Conservation (phyloP, 1,140 invertebrate genomes). For the Apocrypta bakeri region DNA sequence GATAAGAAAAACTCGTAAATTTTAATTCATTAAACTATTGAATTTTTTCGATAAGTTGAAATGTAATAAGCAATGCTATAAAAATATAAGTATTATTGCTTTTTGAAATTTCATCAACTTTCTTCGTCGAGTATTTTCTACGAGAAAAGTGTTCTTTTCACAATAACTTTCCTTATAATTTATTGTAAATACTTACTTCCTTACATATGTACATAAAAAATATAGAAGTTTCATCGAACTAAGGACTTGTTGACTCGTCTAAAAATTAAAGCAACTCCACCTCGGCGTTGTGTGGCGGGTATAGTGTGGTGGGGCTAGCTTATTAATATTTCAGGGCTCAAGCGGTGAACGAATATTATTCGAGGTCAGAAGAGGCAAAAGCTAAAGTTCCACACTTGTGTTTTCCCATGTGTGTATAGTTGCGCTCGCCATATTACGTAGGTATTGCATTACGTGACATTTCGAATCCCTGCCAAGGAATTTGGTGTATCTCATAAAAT, state of each 20-base stretch:
- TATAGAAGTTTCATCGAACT: neutral
- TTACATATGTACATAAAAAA: neutral
- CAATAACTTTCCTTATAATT: neutral
- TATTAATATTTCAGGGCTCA: conserved; percentile 17
- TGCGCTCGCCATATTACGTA: neutral
- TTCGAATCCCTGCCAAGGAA: neutral
- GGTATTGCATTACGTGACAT: conserved; percentile 23
- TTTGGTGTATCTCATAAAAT: conserved; percentile 12
- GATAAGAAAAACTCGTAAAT: conserved; percentile 18
- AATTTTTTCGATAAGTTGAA: too few relatives aligned
- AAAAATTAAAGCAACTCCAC: conserved; percentile 40
- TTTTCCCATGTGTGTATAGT: neutral
- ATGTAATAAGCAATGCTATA: too few relatives aligned
- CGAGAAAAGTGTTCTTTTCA: neutral
- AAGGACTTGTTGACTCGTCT: neutral
- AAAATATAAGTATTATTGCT: too few relatives aligned
- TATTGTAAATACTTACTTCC: neutral
- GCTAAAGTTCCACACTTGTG: neutral
- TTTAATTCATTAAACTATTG: neutral
- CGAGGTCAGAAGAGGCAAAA: neutral
- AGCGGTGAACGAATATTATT: conserved; percentile 15
- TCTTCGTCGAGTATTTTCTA: too few relatives aligned
- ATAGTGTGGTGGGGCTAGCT: neutral
- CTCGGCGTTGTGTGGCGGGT: too few relatives aligned
- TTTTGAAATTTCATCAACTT: too few relatives aligned